Base-by-base conservation (phyloP, 2,888 invertebrate species). In the Watsonalla binaria region DNA sequence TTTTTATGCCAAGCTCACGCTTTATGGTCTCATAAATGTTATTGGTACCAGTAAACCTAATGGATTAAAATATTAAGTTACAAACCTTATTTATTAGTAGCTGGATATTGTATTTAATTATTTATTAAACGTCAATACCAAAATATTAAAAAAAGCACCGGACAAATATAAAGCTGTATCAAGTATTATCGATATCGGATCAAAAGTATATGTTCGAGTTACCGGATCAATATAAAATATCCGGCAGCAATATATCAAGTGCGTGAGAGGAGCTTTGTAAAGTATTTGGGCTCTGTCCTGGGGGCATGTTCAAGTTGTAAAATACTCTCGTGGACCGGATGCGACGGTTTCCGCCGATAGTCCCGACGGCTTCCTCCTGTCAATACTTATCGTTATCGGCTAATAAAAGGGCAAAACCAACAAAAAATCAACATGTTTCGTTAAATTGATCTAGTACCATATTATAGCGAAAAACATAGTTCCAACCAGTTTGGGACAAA, bases 171-270 rank as follows among this genome's bases (percentile, higher is more conserved):
- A 42, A 42, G 2, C 5, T 42, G 11, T 42, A 42, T 42, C 42
- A 11, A 42, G 37, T 37, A 7, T 37, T 6, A 37, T 11, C 37
- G 14, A 15, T 13, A 37, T 37, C 9, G 5, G 37, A 35, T 37
- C 9, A 14, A 11, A 13, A 14, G 35, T 49, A 39, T 15, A 37
- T 37, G 67, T 72, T 68, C 68, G 73, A 70, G 65, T 72, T 65
- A 70, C 69, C 66, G 69, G 82, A 82, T 80, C 77, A 78, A 80
- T 80, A 78, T 75, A 74, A 76, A 80, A 74, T 73, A 77, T 80
- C 80, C 79, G 77, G 74, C 69, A 73, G 74, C 79, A 78, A 82
- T 81, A 79, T 79, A 81, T 84, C 80, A 80, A 68, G 63, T 69
- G 74, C 72, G 72, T 66, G 66, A 70, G 72, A 70, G 64, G 67